These are phyloP conservation scores for Cygnus buccinator DNA, from an alignment of 2,113 vertebrate species.

Conservation along the genomic window DNA sequence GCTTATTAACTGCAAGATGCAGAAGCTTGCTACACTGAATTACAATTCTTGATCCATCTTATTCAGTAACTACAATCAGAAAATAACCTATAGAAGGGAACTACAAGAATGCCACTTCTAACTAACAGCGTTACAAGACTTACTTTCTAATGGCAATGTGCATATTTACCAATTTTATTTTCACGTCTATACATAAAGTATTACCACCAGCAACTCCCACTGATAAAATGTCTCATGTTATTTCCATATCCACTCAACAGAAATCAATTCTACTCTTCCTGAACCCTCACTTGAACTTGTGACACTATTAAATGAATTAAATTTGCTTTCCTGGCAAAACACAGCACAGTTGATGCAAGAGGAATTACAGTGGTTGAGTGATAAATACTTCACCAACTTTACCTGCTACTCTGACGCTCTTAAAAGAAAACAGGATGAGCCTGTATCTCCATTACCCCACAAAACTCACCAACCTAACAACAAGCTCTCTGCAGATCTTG, in stretches of 20 bases:
- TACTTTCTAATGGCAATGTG: background rate
- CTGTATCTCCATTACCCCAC: background rate
- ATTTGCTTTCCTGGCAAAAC: constrained; percentile 6
- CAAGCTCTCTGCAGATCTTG: background rate
- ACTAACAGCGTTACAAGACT: background rate
- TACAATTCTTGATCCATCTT: constrained; percentile 1
- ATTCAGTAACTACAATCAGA: background rate
- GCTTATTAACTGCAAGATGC: constrained; percentile 3
- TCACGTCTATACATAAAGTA: background rate
- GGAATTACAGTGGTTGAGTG: background rate
- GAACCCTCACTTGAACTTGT: background rate
- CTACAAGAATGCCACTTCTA: background rate
- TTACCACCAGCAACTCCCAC: background rate
- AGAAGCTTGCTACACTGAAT: constrained; percentile 6
- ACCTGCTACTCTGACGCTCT: background rate
- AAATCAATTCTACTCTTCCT: constrained; percentile 4
- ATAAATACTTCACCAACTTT: background rate
- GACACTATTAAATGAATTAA: constrained; percentile 2
- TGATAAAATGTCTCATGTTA: background rate
- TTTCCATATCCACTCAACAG: background rate
- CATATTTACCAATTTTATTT: background rate
- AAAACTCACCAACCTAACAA: background rate
- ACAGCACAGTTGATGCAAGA: background rate
- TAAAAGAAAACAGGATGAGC: background rate
- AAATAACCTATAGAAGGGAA: background rate